phyloP scores from a whole-genome alignment of 2,797 vertebrate genomes.

The Xiphorhynchus erythropygius region DNA sequence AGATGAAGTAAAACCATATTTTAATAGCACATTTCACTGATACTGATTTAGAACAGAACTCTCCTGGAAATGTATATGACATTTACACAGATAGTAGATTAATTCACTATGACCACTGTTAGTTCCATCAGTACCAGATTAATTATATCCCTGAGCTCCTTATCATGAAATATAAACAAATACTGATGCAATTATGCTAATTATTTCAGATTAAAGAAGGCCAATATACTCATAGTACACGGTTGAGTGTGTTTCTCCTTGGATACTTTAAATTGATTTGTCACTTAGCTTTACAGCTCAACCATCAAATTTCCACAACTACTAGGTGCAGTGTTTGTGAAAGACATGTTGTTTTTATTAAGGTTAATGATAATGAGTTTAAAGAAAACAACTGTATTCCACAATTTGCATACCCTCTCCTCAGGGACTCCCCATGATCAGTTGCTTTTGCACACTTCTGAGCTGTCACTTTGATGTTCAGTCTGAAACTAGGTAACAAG shows the following conservation, averaged over 20 bases:
- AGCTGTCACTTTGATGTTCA: background rate
- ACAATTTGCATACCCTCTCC: background rate
- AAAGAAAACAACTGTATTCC: background rate
- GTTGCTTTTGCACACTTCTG: background rate
- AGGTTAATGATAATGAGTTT: background rate
- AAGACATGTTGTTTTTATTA: background rate
- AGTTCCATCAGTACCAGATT: constrained; percentile 33
- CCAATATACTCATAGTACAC: background rate
- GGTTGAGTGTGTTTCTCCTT: background rate
- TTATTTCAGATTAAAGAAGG: constrained; percentile 4
- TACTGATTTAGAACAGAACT: background rate
- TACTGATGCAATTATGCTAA: background rate
- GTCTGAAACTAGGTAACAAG: background rate
- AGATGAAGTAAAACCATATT: constrained; percentile 21
- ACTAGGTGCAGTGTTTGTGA: background rate
- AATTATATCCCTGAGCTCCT: constrained; percentile 41
- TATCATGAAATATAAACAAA: constrained; percentile 10
- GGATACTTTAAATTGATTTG: constrained; percentile 26
- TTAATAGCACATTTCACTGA: constrained; percentile 14
- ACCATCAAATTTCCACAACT: background rate
- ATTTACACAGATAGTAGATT: background rate
- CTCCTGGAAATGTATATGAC: background rate
- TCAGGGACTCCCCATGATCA: background rate
- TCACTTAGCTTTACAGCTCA: background rate
- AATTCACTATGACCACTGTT: constrained; percentile 38